Evolutionary conservation across 2,888 invertebrate species (phyloP).

Genomic region (Electrophaes corylata): DNA sequence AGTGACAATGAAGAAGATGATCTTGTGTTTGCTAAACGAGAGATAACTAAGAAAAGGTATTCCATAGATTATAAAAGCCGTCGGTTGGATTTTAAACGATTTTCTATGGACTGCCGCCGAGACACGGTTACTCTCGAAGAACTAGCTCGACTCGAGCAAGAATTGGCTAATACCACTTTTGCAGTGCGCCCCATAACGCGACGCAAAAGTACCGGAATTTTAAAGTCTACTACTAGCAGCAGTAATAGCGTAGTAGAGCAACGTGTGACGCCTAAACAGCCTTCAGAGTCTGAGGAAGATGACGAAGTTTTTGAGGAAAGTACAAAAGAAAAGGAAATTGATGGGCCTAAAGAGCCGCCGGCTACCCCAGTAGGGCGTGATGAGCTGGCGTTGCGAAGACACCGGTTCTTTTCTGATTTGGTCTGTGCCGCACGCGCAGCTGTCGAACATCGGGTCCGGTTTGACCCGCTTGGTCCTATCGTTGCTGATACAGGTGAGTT

Average conservation of each 20-base stretch:
- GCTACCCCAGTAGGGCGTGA: conserved; percentile 91
- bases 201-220: conserved; percentile 76
- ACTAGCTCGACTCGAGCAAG: conserved; percentile 67
- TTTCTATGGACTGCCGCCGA: conserved; percentile 72
- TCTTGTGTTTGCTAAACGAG: conserved; percentile 58
- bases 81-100: conserved; percentile 73
- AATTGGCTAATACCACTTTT: conserved; percentile 72
- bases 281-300: conserved; percentile 71
- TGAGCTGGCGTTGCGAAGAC: conserved; percentile 89
- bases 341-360: conserved; percentile 87
- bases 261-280: conserved; percentile 50
- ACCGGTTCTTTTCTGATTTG: conserved; percentile 91
- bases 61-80: conserved; percentile 74
- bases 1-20: conserved; percentile 59
- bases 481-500: conserved; percentile 85
- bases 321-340: conserved; percentile 63
- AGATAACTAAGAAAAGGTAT: conserved; percentile 68
- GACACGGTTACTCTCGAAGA: conserved; percentile 73
- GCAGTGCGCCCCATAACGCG: conserved; percentile 65
- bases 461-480: conserved; percentile 88
- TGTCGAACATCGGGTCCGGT: conserved; percentile 89
- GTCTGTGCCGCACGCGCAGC: conserved; percentile 89
- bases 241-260: conserved; percentile 62
- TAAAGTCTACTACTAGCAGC: conserved; percentile 73
- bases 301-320: conserved; percentile 87